These are phyloP conservation scores for Sitophilus oryzae DNA, from an alignment of 1,140 invertebrate genomes.

Conservation along the genomic window DNA sequence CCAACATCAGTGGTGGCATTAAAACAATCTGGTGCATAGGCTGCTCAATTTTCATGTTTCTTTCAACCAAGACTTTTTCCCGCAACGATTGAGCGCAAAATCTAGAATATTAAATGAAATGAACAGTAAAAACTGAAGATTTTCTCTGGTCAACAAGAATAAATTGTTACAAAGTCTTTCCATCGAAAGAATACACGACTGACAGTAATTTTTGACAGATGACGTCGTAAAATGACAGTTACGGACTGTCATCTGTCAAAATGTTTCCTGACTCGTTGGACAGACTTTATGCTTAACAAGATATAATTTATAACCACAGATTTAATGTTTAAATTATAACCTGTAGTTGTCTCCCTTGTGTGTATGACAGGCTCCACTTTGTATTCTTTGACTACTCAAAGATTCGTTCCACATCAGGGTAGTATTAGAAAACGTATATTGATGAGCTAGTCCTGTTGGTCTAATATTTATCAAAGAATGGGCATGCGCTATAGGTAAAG, in stretches of 20 bases:
- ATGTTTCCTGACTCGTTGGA: too few relatives aligned
- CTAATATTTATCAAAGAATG: conserved; percentile 55
- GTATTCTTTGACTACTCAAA: conserved; percentile 50
- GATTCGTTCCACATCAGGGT: conserved; percentile 62
- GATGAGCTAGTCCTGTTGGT: conserved; percentile 35
- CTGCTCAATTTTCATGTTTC: conserved; percentile 44
- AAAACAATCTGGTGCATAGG: conserved; percentile 83
- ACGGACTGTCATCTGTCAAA: too few relatives aligned
- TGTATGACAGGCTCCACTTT: conserved; percentile 46
- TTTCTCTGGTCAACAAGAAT: too few relatives aligned
- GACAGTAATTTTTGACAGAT: too few relatives aligned
- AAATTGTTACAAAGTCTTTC: too few relatives aligned
- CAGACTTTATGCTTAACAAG: too few relatives aligned
- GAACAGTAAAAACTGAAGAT: neutral
- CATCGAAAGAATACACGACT: too few relatives aligned
- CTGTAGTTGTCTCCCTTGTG: conserved; percentile 44
- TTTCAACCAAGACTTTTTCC: conserved; percentile 73
- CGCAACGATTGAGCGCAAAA: conserved; percentile 73
- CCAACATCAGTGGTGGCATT: conserved; percentile 74
- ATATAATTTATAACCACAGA: too few relatives aligned
- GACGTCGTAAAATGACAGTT: too few relatives aligned
- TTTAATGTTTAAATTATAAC: too few relatives aligned
- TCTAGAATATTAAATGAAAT: conserved; percentile 45
- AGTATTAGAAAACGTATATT: conserved; percentile 56
- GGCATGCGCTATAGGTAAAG: conserved; percentile 60